Evolutionary conservation across 2,888 invertebrate species (phyloP).

Genomic region (Metalampra italica): DNA sequence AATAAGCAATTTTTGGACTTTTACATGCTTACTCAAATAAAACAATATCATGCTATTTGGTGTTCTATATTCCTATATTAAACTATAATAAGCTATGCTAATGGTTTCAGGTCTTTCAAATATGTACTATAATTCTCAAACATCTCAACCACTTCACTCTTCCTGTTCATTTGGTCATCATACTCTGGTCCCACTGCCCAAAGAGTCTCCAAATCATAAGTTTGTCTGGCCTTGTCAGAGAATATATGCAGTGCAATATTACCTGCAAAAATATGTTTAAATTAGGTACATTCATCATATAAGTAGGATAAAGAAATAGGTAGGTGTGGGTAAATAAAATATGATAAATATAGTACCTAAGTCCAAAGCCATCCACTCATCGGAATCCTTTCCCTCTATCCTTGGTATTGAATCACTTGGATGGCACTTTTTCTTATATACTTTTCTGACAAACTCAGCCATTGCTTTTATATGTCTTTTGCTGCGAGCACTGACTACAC

Average conservation of each 20-base stretch:
- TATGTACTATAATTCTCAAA: constrained; percentile 83
- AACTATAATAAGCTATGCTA: constrained; percentile 49
- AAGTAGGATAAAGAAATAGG: too few species aligned
- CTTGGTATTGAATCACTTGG: constrained; percentile 82
- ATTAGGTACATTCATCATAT: too few species aligned
- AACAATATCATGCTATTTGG: background rate
- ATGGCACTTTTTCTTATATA: constrained; percentile 85
- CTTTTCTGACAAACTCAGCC: constrained; percentile 85
- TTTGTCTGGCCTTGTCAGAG: constrained; percentile 81
- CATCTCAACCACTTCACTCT: constrained; percentile 80
- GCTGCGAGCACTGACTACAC: constrained; percentile 87
- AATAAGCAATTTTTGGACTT: too few species aligned
- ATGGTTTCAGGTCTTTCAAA: constrained; percentile 81
- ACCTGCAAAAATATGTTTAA: constrained; percentile 74
- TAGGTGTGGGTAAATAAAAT: too few species aligned
- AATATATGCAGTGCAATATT: constrained; percentile 96
- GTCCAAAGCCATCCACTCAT: constrained; percentile 94
- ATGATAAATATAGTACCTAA: constrained; percentile 78
- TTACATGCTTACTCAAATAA: background rate
- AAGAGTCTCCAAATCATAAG: constrained; percentile 93
- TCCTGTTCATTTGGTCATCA: constrained; percentile 83
- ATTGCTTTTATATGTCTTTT: constrained; percentile 85
- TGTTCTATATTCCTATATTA: background rate
- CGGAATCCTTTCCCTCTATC: constrained; percentile 86
- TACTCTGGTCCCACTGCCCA: constrained; percentile 93